A percentile compares a stretch with the other conserved stretches of the same genome.
Evolutionary conservation across 2,797 vertebrate species (phyloP).

Genomic region (Anas flavirostris): DNA sequence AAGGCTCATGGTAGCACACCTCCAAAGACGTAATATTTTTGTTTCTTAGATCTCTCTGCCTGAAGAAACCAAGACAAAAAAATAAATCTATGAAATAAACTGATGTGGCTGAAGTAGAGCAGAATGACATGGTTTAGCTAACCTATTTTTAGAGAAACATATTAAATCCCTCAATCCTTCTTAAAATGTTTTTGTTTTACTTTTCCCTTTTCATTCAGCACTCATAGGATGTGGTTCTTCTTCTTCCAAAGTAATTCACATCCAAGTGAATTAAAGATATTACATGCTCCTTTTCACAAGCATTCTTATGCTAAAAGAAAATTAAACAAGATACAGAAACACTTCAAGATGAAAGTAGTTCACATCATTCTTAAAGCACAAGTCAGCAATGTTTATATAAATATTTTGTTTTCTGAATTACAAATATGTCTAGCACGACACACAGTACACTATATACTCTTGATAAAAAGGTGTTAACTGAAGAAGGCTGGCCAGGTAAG

Average conservation of each 20-base stretch:
- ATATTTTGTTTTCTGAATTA: neutral
- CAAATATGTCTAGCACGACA: neutral
- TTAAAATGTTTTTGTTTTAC: slow-evolving; percentile 6
- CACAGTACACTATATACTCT: neutral
- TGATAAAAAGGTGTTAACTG: neutral
- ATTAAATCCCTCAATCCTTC: neutral
- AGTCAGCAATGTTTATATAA: neutral
- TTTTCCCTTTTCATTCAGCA: neutral
- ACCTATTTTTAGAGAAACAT: slow-evolving; percentile 41
- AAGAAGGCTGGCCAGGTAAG: neutral
- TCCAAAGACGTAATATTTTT: slow-evolving; percentile 7
- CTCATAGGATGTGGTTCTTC: neutral
- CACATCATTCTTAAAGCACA: neutral
- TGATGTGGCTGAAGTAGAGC: slow-evolving; percentile 45
- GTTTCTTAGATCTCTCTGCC: slow-evolving; percentile 38
- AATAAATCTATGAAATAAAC: slow-evolving; percentile 47
- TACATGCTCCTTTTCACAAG: neutral
- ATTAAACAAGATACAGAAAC: neutral
- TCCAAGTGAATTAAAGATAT: neutral
- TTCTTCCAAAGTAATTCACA: neutral
- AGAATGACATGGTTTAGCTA: slow-evolving; percentile 52
- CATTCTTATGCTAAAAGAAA: neutral
- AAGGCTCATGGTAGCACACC: neutral
- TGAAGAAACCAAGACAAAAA: slow-evolving; percentile 14
- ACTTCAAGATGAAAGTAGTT: neutral